Evolutionary conservation across 2,797 vertebrate species (phyloP).

Genomic region (Leptoclinus maculatus): DNA sequence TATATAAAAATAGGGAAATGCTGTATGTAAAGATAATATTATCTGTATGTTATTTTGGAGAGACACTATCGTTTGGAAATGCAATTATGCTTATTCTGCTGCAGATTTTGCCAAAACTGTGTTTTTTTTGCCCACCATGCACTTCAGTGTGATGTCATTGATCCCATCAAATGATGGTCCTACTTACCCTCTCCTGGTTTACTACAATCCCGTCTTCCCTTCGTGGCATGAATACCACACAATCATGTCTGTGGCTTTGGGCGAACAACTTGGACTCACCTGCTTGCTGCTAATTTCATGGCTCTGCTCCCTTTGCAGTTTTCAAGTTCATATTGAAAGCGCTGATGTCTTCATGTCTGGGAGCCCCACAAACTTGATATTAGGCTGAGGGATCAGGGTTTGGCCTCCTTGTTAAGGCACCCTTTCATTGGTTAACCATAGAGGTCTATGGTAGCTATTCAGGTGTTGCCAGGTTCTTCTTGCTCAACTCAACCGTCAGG

Average conservation of each 20-base stretch:
- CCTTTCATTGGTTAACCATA: conserved; percentile 50
- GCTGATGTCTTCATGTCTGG: conserved; percentile 50
- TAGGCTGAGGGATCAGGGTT: conserved; percentile 47
- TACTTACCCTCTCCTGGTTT: conserved; percentile 16
- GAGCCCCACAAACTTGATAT: conserved; percentile 45
- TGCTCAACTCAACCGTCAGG: conserved; percentile 20
- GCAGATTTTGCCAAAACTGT: not conserved
- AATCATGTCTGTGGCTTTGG: conserved; percentile 68
- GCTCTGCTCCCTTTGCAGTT: conserved; percentile 43
- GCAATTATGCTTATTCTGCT: not conserved
- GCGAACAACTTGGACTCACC: conserved; percentile 72
- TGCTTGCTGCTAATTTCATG: conserved; percentile 70
- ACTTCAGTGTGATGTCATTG: conserved; percentile 11
- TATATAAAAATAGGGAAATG: not conserved
- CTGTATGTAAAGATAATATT: not conserved
- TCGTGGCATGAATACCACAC: conserved; percentile 55
- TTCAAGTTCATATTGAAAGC: conserved; percentile 63
- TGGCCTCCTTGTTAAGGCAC: conserved; percentile 38
- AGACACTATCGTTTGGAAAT: not conserved
- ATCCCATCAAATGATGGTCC: conserved; percentile 31
- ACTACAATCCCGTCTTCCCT: conserved; percentile 21
- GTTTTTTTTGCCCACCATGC: not conserved
- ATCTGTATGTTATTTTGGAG: conserved; percentile 1
- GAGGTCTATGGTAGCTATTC: conserved; percentile 63
- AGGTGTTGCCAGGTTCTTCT: conserved; percentile 65